Evolutionary conservation across 2,888 invertebrate species (phyloP).

Genomic region (Heliconius ethilla): DNA sequence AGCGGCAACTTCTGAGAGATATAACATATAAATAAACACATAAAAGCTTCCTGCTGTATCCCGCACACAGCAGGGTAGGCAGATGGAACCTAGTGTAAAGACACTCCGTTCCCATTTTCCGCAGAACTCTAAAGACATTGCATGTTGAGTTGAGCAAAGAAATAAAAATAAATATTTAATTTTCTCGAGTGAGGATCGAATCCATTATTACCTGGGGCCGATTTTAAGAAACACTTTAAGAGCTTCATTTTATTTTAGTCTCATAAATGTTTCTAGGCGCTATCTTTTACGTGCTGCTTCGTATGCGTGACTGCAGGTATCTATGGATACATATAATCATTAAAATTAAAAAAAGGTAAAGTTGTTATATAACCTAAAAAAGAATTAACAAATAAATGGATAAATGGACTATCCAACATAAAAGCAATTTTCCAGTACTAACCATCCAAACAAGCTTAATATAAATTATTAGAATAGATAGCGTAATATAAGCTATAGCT

Average conservation of each 20-base stretch:
- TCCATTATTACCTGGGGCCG: background rate
- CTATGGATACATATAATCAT: background rate
- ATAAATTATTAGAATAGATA: background rate
- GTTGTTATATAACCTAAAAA: background rate
- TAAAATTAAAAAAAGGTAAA: background rate
- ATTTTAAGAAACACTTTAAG: background rate
- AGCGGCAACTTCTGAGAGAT: background rate
- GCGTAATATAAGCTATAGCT: background rate
- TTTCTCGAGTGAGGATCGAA: no score
- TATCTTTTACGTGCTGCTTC: background rate
- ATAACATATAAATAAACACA: background rate
- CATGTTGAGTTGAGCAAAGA: no score
- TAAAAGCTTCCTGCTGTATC: no score
- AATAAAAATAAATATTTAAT: no score
- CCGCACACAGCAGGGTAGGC: no score
- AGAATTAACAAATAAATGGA: background rate
- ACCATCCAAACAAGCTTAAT: background rate
- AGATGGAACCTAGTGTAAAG: no score
- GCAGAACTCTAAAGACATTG: no score
- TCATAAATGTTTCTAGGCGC: background rate
- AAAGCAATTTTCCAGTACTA: background rate
- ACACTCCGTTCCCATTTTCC: no score
- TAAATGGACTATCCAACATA: background rate
- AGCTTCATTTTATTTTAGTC: background rate
- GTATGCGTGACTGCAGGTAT: background rate